phyloP scores from a whole-genome alignment of 2,797 vertebrate species.

The Sylvia borin region DNA sequence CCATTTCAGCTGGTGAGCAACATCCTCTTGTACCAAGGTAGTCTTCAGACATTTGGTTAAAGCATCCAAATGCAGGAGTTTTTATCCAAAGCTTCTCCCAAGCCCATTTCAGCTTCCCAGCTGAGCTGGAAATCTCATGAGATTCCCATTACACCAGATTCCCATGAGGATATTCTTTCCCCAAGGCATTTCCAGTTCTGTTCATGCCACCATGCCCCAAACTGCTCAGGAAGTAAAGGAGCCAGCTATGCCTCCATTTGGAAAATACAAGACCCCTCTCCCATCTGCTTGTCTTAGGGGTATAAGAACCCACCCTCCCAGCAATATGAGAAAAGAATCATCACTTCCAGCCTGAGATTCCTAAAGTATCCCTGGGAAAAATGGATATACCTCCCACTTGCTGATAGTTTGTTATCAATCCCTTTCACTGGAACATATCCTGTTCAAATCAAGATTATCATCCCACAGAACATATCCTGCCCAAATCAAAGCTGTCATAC shows the following conservation, averaged over 20 bases:
- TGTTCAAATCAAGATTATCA: background rate
- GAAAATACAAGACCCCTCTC: background rate
- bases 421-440: background rate
- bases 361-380: background rate
- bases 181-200: background rate
- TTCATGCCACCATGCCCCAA: accelerated
- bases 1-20: background rate
- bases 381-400: accelerated
- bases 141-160: background rate
- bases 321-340: background rate
- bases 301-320: background rate
- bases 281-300: accelerated
- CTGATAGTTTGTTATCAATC: accelerated
- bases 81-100: background rate
- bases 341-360: background rate
- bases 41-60: background rate
- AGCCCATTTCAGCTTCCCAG: background rate
- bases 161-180: background rate
- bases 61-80: background rate
- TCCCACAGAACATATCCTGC: background rate
- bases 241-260: accelerated
- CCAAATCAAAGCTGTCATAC: background rate
- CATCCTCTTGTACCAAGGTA: background rate
- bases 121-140: background rate
- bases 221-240: background rate